These are phyloP conservation scores for Schizotus pectinicornis DNA, from an alignment of 2,888 invertebrate genomes.

Conservation along the genomic window DNA sequence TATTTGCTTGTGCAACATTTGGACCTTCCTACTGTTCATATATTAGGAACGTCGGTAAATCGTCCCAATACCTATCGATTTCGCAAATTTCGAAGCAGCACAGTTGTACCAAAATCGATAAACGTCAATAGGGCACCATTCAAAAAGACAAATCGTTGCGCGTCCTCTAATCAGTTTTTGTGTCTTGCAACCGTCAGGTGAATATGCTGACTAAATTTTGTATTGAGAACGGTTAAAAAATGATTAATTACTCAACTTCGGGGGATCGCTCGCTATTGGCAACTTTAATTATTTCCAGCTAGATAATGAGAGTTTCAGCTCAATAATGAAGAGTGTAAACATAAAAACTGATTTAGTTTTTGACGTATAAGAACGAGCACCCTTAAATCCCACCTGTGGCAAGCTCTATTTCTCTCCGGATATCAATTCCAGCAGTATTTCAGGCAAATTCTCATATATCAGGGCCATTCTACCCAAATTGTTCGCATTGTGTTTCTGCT, in stretches of 20 bases:
- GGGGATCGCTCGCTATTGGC: conserved; percentile 2
- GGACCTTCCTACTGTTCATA: conserved; percentile 9
- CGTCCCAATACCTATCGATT: not conserved
- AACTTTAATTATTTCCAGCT: not conserved
- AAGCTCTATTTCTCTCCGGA: conserved; percentile 35
- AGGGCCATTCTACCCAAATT: conserved; percentile 35
- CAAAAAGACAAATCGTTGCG: conserved; percentile 8
- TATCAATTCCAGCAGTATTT: conserved; percentile 36
- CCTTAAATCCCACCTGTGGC: conserved; percentile 38
- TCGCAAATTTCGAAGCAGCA: too few relatives aligned
- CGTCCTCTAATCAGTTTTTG: conserved; percentile 1
- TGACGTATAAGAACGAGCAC: conserved; percentile 30
- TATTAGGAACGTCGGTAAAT: conserved; percentile 6
- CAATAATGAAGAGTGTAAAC: conserved; percentile 33
- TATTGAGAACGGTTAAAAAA: not conserved
- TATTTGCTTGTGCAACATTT: conserved; percentile 18
- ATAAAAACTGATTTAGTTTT: conserved; percentile 33
- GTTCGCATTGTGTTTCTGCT: conserved; percentile 33
- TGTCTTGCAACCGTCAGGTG: not conserved
- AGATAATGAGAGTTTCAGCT: conserved; percentile 5
- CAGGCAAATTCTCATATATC: conserved; percentile 38
- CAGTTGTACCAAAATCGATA: not conserved
- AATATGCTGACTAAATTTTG: not conserved
- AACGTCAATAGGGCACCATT: not conserved
- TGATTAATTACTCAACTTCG: conserved; percentile 9